phyloP scores from a whole-genome alignment of 2,888 invertebrate species.

The Galeruca laticollis region DNA sequence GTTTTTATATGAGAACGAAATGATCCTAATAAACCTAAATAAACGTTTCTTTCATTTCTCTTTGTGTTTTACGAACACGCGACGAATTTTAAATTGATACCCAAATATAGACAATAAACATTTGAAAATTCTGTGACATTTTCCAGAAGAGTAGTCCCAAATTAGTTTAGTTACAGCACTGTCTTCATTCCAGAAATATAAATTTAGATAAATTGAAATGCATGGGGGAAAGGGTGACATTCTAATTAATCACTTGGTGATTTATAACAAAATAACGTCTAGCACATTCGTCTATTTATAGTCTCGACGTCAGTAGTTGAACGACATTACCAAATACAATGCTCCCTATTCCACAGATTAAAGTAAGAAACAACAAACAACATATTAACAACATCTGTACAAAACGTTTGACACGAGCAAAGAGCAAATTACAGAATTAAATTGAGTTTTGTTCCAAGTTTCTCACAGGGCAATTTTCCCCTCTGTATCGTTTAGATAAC shows the following conservation, averaged over 20 bases:
- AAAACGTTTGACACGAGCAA: conserved; percentile 22
- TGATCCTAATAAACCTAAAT: too few species aligned
- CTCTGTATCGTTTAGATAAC: neutral
- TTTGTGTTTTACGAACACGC: too few species aligned
- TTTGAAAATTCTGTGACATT: too few species aligned
- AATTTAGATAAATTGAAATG: too few species aligned
- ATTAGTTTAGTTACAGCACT: too few species aligned
- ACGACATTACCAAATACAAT: conserved; percentile 4
- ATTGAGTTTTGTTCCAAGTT: conserved; percentile 6
- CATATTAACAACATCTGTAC: conserved; percentile 15
- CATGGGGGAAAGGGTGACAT: too few species aligned
- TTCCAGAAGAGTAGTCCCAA: too few species aligned
- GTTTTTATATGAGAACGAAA: neutral
- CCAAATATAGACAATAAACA: too few species aligned
- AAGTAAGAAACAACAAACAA: conserved; percentile 8
- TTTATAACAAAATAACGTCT: neutral
- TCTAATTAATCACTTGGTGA: neutral
- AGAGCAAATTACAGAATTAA: conserved; percentile 13
- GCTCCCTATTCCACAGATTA: neutral
- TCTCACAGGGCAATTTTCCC: neutral
- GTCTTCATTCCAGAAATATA: too few species aligned
- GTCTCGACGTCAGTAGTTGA: neutral
- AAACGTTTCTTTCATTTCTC: too few species aligned
- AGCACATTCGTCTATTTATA: neutral
- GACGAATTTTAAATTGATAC: too few species aligned